Base-by-base conservation (phyloP, 1,140 invertebrate species). In the Drosophila tani region DNA sequence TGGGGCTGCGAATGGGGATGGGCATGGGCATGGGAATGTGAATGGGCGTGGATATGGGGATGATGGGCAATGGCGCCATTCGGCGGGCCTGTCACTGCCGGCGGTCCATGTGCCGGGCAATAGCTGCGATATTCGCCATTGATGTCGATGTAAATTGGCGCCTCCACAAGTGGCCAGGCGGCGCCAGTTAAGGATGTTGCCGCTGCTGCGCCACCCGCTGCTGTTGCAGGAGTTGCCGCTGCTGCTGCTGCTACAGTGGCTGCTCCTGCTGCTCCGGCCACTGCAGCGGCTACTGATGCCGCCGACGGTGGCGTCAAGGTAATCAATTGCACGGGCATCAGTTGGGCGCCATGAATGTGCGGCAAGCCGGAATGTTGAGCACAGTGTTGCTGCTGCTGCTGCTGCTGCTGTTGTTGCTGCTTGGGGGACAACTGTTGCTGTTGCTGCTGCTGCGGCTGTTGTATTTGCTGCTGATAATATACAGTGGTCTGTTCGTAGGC, bases 31-130 rank as follows among this genome's bases (percentile, higher is more conserved):
- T 73, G 69, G 27, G 29, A 0, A 43, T 73, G 68, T 2, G 50
- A 2, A 56, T 69, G 69, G 19, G 45, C 19, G 29, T 73, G 69
- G 11, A 53, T 51, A 50, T 78, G 77, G 19, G 77, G 79, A 57
- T 87, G 83, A 50, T 70, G 77, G 46, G 79, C 60, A 55, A 85
- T 81, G 70, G 75, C 80, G 70, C 69, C 83, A 82, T 55, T 67
- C 43, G 78, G 66, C 32, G 60, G 67, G 40, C 57, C 73, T 49
- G 75, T 47, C 50, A 62, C 64, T 55, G 83, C 78, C 50, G 91
- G 81, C 65, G 86, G 91, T 58, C 90, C 90, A 77, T 92, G 91
- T 49, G 91, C 90, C 21, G 91, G 91, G 60, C 91, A 92, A 73
- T 58, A 91, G 69, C 83, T 88, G 27, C 90, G 91, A 71, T 82